A percentile compares a stretch with the other conserved stretches of the same genome.
These are phyloP conservation scores for Drosophila aff. DNA, from an alignment of 1,140 invertebrate genomes.

Conservation along the genomic window DNA sequence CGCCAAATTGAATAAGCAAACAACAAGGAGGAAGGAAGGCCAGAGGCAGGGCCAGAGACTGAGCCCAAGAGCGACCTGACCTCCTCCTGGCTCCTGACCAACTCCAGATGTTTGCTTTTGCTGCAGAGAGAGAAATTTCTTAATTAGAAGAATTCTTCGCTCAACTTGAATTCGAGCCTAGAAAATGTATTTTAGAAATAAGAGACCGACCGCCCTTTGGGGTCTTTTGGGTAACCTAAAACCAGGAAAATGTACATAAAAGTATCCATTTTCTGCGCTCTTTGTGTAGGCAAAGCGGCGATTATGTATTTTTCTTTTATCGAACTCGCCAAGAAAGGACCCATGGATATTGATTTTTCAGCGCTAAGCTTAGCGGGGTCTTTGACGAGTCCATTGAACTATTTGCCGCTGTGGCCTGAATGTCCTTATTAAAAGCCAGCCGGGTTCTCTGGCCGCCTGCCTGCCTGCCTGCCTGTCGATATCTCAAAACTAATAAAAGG, in stretches of 20 bases:
- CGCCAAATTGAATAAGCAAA: slow-evolving; percentile 50
- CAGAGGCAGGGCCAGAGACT: not conserved
- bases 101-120: slow-evolving; percentile 36
- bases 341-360: slow-evolving; percentile 61
- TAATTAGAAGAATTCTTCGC: not conserved
- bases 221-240: slow-evolving; percentile 6
- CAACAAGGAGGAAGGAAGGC: slow-evolving; percentile 17
- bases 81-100: slow-evolving; percentile 1
- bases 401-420: slow-evolving; percentile 57
- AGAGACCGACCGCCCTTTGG: not conserved
- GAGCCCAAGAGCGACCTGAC: not conserved
- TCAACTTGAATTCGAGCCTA: not conserved
- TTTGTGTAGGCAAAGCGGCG: slow-evolving; percentile 8
- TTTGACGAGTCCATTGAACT: slow-evolving; percentile 68
- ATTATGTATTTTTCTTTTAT: slow-evolving; percentile 8
- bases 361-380: slow-evolving; percentile 37
- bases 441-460: slow-evolving; percentile 7
- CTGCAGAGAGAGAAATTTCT: slow-evolving; percentile 24
- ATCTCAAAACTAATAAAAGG: slow-evolving; percentile 75
- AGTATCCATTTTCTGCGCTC: slow-evolving; percentile 11
- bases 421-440: slow-evolving; percentile 50
- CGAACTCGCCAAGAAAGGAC: slow-evolving; percentile 6
- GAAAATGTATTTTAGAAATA: not conserved
- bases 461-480: slow-evolving; percentile 33
- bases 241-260: not conserved